Base-by-base conservation (phyloP, 2,797 vertebrate genomes). In the Thamnophis elegans region DNA sequence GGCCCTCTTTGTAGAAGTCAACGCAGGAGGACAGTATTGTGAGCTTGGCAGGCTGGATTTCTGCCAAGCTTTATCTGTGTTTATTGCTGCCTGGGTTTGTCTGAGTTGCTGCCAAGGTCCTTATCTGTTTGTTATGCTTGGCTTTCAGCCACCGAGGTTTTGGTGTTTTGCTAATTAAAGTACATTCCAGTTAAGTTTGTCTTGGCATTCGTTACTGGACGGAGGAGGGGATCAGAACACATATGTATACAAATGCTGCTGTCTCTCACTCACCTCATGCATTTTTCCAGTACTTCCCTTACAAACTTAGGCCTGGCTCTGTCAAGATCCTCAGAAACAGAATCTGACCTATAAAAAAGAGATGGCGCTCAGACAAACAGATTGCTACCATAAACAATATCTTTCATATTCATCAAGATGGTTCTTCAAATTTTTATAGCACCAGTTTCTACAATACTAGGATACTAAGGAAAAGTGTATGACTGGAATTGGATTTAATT, bases 221-320 rank as follows among this genome's bases (percentile, higher is more conserved):
- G n/a, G n/a, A n/a, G n/a, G n/a, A n/a, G n/a, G n/a, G n/a, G n/a
- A n/a, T n/a, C n/a, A n/a, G n/a, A n/a, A n/a, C n/a, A 5, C 16
- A 10, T 0, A 78, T 42, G 20, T 82, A 47, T 22, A 82, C 73
- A 82, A 95, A 92, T 90, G 73, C 1, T 56, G 55, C 36, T 86
- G 78, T 88, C 47, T 95, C 82, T 95, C 65, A 95, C 96, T 96
- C 95, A 99, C 99, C 99, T 98, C 99, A 99, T 99, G 94, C 95
- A 97, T 96, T 99, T 99, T 96, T 99, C 99, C 97, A 99, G 97
- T 94, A 99, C 99, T 97, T 99, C 99, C 97, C 98, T 98, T 93
- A 99, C 99, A 98, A 99, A 99, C 96, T 99, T 99, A 91, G 99
- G 99, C 93, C 99, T 99, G 91, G 99, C 99, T 94, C 98, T 99